Base-by-base conservation (phyloP, 2,888 invertebrate genomes). In the Strigamia crassipes region DNA sequence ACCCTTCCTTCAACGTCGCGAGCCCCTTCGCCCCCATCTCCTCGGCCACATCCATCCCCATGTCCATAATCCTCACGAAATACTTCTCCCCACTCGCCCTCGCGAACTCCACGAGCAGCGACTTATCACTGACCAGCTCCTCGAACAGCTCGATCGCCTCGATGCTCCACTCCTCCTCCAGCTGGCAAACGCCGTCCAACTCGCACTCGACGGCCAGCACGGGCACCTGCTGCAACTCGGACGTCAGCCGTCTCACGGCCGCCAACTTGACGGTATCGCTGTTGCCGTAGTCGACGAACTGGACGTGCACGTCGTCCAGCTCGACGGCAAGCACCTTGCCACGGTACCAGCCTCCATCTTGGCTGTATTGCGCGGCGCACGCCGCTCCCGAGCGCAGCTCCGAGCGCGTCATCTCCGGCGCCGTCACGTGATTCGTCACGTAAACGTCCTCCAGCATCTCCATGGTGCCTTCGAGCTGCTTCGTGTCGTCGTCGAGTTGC, bases 221-320 rank as follows among this genome's bases (percentile, higher is more conserved):
- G 8, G 87, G 86, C 9, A 86, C 83, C 15, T 79, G 79, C 15
- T 85, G 78, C 83, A 85, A 86, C 12, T 85, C 84, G 5, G 84
- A 81, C n/a, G 84, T 84, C 3, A 87, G 82, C n/a, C 83, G 83
- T 51, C 86, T 85, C 21, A 87, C 82, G 21, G 85, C 84, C 1
- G 84, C 81, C 18, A 81, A 81, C 6, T 84, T 73, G 13, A 87
- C 85, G 8, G 73, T 79, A 81, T 86, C 86, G 13, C 84, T 83
- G 82, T 87, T 87, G 10, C 87, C 87, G 84, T 86, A 87, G 83
- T 87, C 87, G 21, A 87, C 86, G 85, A 86, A 87, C 31, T 85
- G 85, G 6, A 87, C 86, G 78, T 84, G 84, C 13, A 85, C 83
- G 79, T 82, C 83, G 21, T 83, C 66, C 27, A 81, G 84, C 9